phyloP scores from a whole-genome alignment of 2,797 vertebrate species.

The Acanthurus leucopareius region DNA sequence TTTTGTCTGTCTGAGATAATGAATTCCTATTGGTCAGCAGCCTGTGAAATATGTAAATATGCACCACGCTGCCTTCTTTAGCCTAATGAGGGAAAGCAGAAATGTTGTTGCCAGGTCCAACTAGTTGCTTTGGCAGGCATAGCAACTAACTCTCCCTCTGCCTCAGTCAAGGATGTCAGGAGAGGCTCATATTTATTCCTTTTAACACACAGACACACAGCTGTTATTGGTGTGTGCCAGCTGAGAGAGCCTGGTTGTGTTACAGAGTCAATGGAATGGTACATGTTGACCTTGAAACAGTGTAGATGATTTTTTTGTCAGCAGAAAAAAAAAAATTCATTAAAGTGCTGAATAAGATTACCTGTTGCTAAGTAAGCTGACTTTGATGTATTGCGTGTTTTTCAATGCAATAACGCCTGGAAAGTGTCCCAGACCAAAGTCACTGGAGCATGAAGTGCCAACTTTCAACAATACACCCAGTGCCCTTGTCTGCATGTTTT shows the following conservation, averaged over 20 bases:
- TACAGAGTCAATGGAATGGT: slow-evolving; percentile 1
- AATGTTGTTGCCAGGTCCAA: slow-evolving; percentile 47
- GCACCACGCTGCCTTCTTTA: slow-evolving; percentile 13
- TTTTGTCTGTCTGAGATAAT: slow-evolving; percentile 48
- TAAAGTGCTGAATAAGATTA: slow-evolving; percentile 53
- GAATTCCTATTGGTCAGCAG: slow-evolving; percentile 49
- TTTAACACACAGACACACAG: slow-evolving; percentile 32
- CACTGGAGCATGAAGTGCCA: slow-evolving; percentile 10
- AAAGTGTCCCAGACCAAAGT: slow-evolving; percentile 39
- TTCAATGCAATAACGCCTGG: slow-evolving; percentile 33
- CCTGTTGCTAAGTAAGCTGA: slow-evolving; percentile 40
- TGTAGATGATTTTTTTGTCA: slow-evolving; percentile 27
- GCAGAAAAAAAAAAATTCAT: slow-evolving; percentile 28
- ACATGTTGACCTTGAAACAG: slow-evolving; percentile 40
- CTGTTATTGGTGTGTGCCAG: slow-evolving; percentile 28
- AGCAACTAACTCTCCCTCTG: slow-evolving; percentile 29
- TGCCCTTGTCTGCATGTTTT: slow-evolving; percentile 33
- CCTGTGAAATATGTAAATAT: slow-evolving; percentile 65
- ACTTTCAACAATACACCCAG: not conserved
- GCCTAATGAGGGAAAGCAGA: slow-evolving; percentile 13
- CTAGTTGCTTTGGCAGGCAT: slow-evolving; percentile 32
- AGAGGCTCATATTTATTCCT: slow-evolving; percentile 13
- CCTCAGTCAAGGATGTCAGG: slow-evolving; percentile 7
- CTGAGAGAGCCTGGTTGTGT: not conserved
- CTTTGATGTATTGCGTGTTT: slow-evolving; percentile 42